These are phyloP conservation scores for Chrysolina haemoptera DNA, from an alignment of 2,888 invertebrate genomes.

Conservation along the genomic window DNA sequence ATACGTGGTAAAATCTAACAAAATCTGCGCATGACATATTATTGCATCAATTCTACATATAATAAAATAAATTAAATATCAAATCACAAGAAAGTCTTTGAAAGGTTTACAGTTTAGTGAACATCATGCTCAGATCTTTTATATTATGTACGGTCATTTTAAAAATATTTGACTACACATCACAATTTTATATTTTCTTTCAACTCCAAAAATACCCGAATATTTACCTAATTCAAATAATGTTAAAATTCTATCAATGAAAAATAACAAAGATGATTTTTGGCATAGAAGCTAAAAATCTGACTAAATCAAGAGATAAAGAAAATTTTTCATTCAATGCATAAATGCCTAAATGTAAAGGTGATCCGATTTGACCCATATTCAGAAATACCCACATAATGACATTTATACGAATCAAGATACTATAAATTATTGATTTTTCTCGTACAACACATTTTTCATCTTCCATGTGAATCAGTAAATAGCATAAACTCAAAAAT, in stretches of 20 bases:
- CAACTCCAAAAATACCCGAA: constrained; percentile 44
- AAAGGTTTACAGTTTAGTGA: constrained; percentile 33
- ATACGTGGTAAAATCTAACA: constrained; percentile 53
- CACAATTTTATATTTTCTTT: constrained; percentile 46
- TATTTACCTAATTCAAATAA: constrained; percentile 58
- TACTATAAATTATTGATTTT: too few species aligned
- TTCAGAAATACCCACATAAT: too few species aligned
- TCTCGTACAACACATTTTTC: too few species aligned
- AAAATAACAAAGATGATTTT: constrained; percentile 41
- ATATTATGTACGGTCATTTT: constrained; percentile 67
- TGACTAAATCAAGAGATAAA: too few species aligned
- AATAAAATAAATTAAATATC: constrained; percentile 42
- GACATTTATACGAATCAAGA: too few species aligned
- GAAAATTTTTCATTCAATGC: too few species aligned
- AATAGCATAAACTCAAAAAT: too few species aligned
- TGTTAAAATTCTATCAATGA: constrained; percentile 45
- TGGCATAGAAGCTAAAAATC: constrained; percentile 1
- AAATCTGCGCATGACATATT: constrained; percentile 59
- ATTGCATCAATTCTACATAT: constrained; percentile 47
- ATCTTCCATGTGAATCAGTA: too few species aligned
- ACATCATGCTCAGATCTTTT: constrained; percentile 63
- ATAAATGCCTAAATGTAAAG: too few species aligned
- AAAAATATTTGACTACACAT: constrained; percentile 54
- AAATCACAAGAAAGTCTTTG: constrained; percentile 41
- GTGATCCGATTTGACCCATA: too few species aligned